Conservation (phyloP, 2,113 vertebrate genomes). For the Tilapia sparmanii region DNA sequence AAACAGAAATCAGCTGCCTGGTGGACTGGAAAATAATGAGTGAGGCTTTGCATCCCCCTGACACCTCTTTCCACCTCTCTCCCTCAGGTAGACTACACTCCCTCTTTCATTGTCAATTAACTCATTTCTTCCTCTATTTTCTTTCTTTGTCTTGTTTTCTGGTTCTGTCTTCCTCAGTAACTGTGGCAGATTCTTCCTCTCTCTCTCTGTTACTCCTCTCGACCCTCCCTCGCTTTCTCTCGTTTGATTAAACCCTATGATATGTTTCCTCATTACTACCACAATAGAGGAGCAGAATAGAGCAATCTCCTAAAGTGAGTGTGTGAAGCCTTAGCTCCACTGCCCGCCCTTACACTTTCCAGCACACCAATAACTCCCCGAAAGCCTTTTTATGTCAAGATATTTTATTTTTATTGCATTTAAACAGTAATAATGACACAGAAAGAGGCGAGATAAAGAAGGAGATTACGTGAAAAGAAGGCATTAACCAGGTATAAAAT, state of each 20-base stretch:
- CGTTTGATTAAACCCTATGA: constrained; percentile 43
- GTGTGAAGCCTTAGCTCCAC: not conserved
- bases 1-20: constrained; percentile 31
- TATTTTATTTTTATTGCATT: not conserved
- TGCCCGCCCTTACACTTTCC: not conserved
- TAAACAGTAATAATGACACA: not conserved
- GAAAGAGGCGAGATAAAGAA: not conserved
- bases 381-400: not conserved
- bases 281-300: constrained; percentile 14
- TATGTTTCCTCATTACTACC: constrained; percentile 42
- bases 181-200: not conserved
- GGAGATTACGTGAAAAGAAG: not conserved
- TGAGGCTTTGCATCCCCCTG: constrained; percentile 16
- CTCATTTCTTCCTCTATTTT: not conserved
- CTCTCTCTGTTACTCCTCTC: not conserved
- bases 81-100: not conserved
- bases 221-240: not conserved
- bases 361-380: not conserved
- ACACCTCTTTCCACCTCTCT: not conserved
- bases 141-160: not conserved
- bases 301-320: constrained; percentile 6
- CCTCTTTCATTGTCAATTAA: not conserved
- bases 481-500: not conserved
- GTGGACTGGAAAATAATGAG: constrained; percentile 46
- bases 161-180: not conserved